phyloP scores from a whole-genome alignment of 2,888 invertebrate genomes.

The Rhogogaster chlorosoma region DNA sequence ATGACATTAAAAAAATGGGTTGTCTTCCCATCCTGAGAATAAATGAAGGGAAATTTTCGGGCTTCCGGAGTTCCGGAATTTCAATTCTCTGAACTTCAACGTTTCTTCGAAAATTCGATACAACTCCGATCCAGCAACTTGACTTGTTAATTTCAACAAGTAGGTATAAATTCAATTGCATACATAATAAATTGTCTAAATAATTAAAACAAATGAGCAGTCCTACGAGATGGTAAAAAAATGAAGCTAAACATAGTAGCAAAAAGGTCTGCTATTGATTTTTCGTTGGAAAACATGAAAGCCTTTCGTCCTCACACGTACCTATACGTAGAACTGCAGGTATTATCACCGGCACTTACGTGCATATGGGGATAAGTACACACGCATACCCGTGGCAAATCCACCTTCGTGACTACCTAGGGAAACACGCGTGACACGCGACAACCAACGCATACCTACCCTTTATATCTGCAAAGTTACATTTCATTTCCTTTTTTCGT shows the following conservation, averaged over 20 bases:
- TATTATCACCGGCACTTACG: constrained; percentile 11
- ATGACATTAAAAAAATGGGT: too few species aligned
- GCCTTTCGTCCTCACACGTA: background rate
- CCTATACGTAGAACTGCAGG: background rate
- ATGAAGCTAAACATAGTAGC: background rate
- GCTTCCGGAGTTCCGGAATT: too few species aligned
- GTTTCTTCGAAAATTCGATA: too few species aligned
- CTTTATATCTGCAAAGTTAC: background rate
- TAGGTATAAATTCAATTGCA: too few species aligned
- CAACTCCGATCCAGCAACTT: too few species aligned
- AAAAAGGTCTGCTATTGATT: constrained; percentile 15
- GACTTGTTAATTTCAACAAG: too few species aligned
- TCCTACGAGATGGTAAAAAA: background rate
- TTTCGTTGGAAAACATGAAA: constrained; percentile 6
- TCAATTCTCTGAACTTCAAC: too few species aligned
- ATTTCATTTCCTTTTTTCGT: background rate
- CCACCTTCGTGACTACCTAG: constrained; percentile 13
- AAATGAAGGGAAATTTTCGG: too few species aligned
- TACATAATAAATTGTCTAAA: too few species aligned
- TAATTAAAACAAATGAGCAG: too few species aligned
- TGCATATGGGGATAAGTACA: background rate
- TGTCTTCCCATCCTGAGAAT: too few species aligned
- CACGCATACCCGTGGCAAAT: background rate
- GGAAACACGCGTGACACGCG: constrained; percentile 10
- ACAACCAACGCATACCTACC: background rate